Conservation (phyloP, 2,113 vertebrate genomes). For the Callopanchax toddi region DNA sequence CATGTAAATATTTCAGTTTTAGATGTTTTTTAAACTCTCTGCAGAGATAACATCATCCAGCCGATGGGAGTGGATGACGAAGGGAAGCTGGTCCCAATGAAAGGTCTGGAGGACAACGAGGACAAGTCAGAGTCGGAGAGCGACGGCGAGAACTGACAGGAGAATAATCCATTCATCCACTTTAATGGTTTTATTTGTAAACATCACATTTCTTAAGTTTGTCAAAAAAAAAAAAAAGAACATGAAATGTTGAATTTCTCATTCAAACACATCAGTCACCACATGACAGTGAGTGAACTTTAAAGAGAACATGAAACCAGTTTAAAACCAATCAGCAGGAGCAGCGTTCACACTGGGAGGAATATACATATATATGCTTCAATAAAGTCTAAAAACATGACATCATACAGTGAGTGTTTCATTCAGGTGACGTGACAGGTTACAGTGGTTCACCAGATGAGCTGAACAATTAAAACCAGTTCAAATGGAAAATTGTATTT, state of each 20-base stretch:
- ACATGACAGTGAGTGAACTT: neutral
- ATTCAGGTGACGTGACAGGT: too few relatives aligned
- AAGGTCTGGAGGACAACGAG: conserved; percentile 40
- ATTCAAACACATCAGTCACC: neutral
- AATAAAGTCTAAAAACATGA: neutral
- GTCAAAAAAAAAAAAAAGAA: neutral
- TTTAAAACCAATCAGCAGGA: neutral
- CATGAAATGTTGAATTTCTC: neutral
- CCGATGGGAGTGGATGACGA: conserved; percentile 71
- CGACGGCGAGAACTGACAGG: conserved; percentile 39
- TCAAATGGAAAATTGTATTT: too few relatives aligned
- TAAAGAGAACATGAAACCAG: conserved; percentile 9
- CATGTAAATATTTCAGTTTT: too few relatives aligned
- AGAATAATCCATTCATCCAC: neutral
- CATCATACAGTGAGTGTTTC: too few relatives aligned
- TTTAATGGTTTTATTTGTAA: conserved; percentile 9
- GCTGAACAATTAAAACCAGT: too few relatives aligned
- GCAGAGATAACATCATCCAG: conserved; percentile 71
- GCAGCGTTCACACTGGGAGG: conserved; percentile 12
- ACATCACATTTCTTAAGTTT: conserved; percentile 15
- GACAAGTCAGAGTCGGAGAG: conserved; percentile 50
- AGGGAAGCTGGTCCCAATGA: conserved; percentile 69
- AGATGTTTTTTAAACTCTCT: neutral
- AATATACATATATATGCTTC: conserved; percentile 2
- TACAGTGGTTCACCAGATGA: too few relatives aligned